Percentiles rank a stretch among this genome's conserved stretches.
Conservation (phyloP, 2,888 invertebrate genomes). For the Lathronympha strigana region DNA sequence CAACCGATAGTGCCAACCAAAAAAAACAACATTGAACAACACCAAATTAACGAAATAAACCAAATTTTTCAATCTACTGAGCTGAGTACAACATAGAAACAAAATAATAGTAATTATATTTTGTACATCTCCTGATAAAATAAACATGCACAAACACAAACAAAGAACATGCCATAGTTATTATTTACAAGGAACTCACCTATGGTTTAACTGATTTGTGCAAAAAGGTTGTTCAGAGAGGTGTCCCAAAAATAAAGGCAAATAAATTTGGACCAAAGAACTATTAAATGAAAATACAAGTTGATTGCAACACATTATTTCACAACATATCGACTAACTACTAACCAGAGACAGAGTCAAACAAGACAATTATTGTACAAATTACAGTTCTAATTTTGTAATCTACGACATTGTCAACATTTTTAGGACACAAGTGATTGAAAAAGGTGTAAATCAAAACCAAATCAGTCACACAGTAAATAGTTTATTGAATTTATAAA, state of each 20-base stretch:
- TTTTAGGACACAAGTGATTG: not conserved
- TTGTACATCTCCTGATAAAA: not conserved
- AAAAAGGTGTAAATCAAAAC: conserved; percentile 38
- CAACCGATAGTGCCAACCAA: conserved; percentile 45
- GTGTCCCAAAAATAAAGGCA: conserved; percentile 3
- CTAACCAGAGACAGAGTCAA: too few relatives aligned
- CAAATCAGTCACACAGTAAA: conserved; percentile 30
- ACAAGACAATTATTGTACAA: too few relatives aligned
- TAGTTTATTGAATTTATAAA: conserved; percentile 38
- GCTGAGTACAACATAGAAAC: not conserved
- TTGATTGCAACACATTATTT: too few relatives aligned
- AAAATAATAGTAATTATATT: not conserved
- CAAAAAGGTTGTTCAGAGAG: not conserved
- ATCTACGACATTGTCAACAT: not conserved
- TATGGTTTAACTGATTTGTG: conserved; percentile 35
- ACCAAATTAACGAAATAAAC: not conserved
- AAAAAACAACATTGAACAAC: conserved; percentile 45
- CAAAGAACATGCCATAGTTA: conserved; percentile 47
- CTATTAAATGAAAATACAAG: too few relatives aligned
- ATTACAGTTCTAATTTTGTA: too few relatives aligned
- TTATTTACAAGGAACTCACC: conserved; percentile 55
- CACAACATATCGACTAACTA: too few relatives aligned
- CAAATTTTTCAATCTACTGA: not conserved
- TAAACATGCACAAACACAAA: conserved; percentile 2
- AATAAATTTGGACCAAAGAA: too few relatives aligned